These are phyloP conservation scores for Entelurus aequoreus DNA, from an alignment of 2,113 vertebrate genomes.

Conservation along the genomic window DNA sequence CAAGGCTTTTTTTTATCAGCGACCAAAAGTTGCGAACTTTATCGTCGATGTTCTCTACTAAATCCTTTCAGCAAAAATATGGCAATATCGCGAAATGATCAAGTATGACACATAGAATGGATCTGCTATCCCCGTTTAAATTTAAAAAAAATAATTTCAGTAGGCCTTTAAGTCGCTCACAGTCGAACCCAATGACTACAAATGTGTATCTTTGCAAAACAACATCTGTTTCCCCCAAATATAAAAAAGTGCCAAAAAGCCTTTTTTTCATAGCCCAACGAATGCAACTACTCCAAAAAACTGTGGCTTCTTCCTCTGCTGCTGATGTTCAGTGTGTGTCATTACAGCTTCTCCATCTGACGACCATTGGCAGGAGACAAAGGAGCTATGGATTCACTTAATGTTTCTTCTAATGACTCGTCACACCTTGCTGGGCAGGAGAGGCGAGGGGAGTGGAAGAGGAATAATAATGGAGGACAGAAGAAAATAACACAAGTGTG, in stretches of 20 bases:
- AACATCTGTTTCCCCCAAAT: neutral
- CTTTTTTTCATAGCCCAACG: constrained; percentile 27
- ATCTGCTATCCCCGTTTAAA: no score
- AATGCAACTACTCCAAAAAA: constrained; percentile 31
- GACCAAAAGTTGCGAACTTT: no score
- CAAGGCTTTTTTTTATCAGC: no score
- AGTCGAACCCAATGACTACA: neutral
- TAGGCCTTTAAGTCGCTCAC: no score
- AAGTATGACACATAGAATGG: no score
- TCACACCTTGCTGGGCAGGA: constrained; percentile 42
- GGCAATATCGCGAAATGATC: no score
- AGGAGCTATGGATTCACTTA: constrained; percentile 58
- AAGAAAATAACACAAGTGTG: constrained; percentile 33
- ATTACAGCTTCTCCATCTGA: constrained; percentile 53
- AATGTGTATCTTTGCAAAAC: neutral
- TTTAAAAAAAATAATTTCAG: no score
- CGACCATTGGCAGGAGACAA: constrained; percentile 45
- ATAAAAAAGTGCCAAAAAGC: neutral
- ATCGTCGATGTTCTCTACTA: no score
- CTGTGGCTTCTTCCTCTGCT: constrained; percentile 24
- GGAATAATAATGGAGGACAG: constrained; percentile 31
- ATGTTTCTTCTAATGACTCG: constrained; percentile 66
- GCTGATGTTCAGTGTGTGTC: constrained; percentile 53
- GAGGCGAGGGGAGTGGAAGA: constrained; percentile 26
- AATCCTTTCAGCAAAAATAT: no score